Percentiles rank a stretch among this genome's conserved stretches.
phyloP scores from a whole-genome alignment of 1,140 invertebrate species.

The Lepidotrigona ventralis region DNA sequence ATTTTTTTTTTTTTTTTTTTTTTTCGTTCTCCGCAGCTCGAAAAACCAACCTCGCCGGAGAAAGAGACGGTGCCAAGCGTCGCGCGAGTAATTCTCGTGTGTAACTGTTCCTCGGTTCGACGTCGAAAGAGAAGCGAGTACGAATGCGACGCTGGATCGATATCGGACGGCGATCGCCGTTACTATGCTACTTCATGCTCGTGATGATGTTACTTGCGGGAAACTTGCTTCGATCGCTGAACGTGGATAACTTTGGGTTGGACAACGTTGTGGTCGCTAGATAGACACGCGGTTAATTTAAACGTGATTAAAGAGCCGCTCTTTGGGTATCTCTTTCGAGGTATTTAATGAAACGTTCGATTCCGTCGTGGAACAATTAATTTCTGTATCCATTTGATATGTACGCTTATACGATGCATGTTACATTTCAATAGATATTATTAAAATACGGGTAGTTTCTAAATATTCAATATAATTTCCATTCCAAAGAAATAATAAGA shows the following conservation, averaged over 20 bases:
- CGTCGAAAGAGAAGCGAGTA: background rate
- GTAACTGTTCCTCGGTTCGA: background rate
- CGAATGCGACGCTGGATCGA: constrained; percentile 38
- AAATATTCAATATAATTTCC: too few relatives aligned
- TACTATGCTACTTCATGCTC: constrained; percentile 19
- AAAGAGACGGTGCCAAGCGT: background rate
- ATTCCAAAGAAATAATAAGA: too few relatives aligned
- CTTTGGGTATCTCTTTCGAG: background rate
- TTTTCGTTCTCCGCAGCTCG: background rate
- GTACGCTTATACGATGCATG: too few relatives aligned
- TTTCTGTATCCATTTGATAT: background rate
- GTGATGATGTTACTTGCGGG: background rate
- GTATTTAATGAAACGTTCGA: background rate
- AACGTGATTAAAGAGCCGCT: background rate
- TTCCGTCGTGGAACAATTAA: background rate
- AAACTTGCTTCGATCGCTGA: background rate
- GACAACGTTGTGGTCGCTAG: constrained; percentile 20
- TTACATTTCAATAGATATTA: too few relatives aligned
- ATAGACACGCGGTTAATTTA: constrained; percentile 22
- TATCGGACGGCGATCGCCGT: constrained; percentile 57
- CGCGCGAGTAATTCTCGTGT: too few relatives aligned
- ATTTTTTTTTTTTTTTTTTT: background rate
- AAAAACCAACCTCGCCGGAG: background rate
- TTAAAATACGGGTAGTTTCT: too few relatives aligned
- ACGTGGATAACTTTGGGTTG: constrained; percentile 15